Conservation (phyloP, 2,888 invertebrate species). For the Neria commutata region DNA sequence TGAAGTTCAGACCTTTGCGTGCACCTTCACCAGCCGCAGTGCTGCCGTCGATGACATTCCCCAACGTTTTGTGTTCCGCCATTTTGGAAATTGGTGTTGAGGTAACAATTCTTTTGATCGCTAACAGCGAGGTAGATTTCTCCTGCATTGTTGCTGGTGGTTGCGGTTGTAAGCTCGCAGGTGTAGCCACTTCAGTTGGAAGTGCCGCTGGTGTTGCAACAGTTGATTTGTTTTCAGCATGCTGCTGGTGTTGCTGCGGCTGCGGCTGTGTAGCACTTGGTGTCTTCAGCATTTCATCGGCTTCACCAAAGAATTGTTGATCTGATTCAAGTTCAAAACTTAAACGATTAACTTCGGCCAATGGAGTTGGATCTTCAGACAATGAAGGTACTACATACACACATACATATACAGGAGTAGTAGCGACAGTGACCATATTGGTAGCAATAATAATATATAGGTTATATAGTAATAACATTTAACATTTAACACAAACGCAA, state of each 20-base stretch:
- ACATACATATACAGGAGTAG: conserved; percentile 6
- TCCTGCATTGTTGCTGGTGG: conserved; percentile 23
- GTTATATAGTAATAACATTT: conserved; percentile 18
- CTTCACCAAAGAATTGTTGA: conserved; percentile 31
- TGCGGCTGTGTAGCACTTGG: conserved; percentile 42
- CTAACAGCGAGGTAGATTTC: conserved; percentile 11
- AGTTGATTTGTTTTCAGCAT: background rate
- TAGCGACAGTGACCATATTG: conserved; percentile 21
- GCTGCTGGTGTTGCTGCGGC: conserved; percentile 10
- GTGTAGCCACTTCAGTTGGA: conserved; percentile 21
- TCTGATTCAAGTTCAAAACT: conserved; percentile 60
- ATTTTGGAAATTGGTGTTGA: conserved; percentile 28
- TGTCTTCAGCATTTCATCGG: conserved; percentile 48
- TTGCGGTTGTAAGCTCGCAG: conserved; percentile 31
- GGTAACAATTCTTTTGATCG: conserved; percentile 41
- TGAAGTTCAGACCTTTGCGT: conserved; percentile 40
- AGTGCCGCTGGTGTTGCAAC: conserved; percentile 15
- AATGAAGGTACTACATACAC: conserved; percentile 59
- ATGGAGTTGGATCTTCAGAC: conserved; percentile 63
- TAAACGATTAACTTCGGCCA: conserved; percentile 61
- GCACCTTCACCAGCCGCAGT: conserved; percentile 15
- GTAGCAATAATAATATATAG: conserved; percentile 16
- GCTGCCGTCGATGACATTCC: conserved; percentile 9
- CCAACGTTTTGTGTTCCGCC: no score
- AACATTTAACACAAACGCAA: conserved; percentile 11